Evolutionary conservation across 1,140 invertebrate species (phyloP), one percentile per base, ranked within the genome.

Genomic region (Pseudomyrmex sp.): DNA sequence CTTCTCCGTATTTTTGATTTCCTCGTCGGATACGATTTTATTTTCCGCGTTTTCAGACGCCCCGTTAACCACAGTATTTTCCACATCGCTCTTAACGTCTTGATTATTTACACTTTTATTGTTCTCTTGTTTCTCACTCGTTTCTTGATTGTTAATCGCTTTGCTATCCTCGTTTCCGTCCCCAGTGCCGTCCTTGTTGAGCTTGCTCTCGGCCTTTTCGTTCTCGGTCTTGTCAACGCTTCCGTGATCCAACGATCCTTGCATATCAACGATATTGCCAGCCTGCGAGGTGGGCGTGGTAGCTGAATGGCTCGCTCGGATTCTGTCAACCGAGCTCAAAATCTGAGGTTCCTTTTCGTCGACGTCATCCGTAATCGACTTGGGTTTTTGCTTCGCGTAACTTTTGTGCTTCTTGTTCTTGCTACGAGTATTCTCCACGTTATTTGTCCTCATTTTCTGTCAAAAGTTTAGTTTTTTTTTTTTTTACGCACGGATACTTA

Each of bases 201-300:
- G 61, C 58, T 91, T 93, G 69, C 85, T 91, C 70, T 90, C 89
- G 83, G 7, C 84, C 85, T 91, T 94, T 1, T 93, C 92, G 7
- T 94, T 91, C 2, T 93, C 91, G 1, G 58, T 23, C 88, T 93
- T 92, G 12, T 94, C 92, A 1, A 91, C 4, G n/a, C 90, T 91
- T 77, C 85, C 87, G 83, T 96, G 95, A 84, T 96, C 95, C 12
- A 96, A 95, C 44, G 95, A 95, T 18, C 95, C 96, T 91, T 96
- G 96, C 95, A 97, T 97, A 91, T 97, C 97, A 15, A 97, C 95
- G 59, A 97, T 96, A 86, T 95, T 96, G 18, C 95, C 95, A n/a
- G 85, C 91, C 1, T 95, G 94, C 58, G 95, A 95, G 9, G 95
- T 94, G 1, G 96, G 96, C 2, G 96, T 96, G 5, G 96, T 96